Conservation (phyloP, 1,140 invertebrate genomes). For the Hypothenemus hampei region DNA sequence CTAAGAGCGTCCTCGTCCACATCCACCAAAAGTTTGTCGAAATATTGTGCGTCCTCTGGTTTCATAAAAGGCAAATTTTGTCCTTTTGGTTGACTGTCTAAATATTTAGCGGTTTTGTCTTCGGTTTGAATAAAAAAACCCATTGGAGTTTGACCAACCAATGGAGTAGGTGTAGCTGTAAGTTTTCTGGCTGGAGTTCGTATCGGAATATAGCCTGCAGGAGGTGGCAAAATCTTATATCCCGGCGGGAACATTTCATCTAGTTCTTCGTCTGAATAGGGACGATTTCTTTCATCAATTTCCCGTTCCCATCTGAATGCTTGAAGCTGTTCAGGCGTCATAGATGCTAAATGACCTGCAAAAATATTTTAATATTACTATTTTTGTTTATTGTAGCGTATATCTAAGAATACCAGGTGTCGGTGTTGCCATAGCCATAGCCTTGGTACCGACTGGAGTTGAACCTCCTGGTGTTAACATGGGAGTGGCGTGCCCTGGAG, state of each 20-base stretch:
- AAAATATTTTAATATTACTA: not conserved
- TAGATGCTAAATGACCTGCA: slow-evolving; percentile 78
- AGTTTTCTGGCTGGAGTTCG: slow-evolving; percentile 95
- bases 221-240: slow-evolving; percentile 95
- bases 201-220: slow-evolving; percentile 94
- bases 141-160: slow-evolving; percentile 71
- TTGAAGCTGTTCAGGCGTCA: slow-evolving; percentile 99
- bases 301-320: slow-evolving; percentile 98
- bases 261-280: slow-evolving; percentile 93
- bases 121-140: slow-evolving; percentile 96
- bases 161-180: slow-evolving; percentile 95
- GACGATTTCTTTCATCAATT: slow-evolving; percentile 96
- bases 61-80: slow-evolving; percentile 97
- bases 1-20: slow-evolving; percentile 95
- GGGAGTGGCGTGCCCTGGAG: slow-evolving; percentile 59
- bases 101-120: slow-evolving; percentile 78
- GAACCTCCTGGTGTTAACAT: slow-evolving; percentile 70
- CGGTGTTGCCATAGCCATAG: slow-evolving; percentile 97
- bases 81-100: slow-evolving; percentile 93
- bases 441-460: slow-evolving; percentile 93
- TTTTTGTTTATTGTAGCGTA: not conserved
- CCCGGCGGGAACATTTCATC: slow-evolving; percentile 96
- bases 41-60: slow-evolving; percentile 99
- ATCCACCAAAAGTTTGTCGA: slow-evolving; percentile 96
- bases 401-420: slow-evolving; percentile 59